Conservation (phyloP, 2,113 vertebrate species). For the Chroicocephalus ridibundus region DNA sequence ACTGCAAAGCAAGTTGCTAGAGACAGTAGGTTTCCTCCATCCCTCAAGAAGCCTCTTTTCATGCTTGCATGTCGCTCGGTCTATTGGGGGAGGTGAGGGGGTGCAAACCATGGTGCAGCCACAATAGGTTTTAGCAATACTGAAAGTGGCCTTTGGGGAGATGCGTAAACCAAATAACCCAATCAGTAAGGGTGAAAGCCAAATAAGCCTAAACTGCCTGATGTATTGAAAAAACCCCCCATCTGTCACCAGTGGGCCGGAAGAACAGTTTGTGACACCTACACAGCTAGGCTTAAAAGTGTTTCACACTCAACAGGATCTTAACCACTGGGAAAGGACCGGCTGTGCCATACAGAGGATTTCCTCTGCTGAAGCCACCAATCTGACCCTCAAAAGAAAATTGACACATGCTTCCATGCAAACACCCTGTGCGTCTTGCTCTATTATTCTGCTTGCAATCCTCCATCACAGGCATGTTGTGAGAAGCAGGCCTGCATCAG, state of each 20-base stretch:
- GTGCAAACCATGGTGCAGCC: background rate
- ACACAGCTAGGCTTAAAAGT: background rate
- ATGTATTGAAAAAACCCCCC: background rate
- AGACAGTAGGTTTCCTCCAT: background rate
- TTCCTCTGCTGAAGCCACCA: background rate
- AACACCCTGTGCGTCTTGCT: background rate
- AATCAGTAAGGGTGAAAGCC: background rate
- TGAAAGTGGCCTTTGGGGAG: background rate
- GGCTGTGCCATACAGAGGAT: background rate
- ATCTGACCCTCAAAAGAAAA: background rate
- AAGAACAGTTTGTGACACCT: background rate
- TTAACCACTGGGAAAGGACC: background rate
- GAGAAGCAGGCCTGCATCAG: background rate
- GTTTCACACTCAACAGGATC: background rate
- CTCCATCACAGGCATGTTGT: rapidly evolving
- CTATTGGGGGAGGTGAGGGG: rapidly evolving
- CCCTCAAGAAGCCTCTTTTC: background rate
- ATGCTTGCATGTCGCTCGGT: background rate
- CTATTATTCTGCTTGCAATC: background rate
- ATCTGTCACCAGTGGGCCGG: background rate
- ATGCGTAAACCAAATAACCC: background rate
- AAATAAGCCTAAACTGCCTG: background rate
- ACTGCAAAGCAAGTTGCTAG: background rate
- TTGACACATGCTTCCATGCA: background rate
- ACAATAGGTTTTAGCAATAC: background rate